Conservation (phyloP, 1,140 invertebrate genomes). For the Calycopis cecrops region DNA sequence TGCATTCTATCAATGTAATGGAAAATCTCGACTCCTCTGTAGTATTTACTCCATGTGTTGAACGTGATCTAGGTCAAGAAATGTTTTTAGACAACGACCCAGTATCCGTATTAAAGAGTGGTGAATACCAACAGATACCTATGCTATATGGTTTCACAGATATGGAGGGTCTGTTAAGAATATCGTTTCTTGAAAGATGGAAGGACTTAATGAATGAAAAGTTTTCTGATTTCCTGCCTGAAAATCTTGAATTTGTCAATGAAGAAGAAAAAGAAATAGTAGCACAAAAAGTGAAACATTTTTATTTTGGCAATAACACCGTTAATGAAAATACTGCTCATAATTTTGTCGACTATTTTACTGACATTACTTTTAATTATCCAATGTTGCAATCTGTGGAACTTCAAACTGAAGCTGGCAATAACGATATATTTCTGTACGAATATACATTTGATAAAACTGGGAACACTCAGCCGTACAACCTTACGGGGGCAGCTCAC, state of each 20-base stretch:
- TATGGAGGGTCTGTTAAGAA: slow-evolving; percentile 35
- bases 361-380: slow-evolving; percentile 27
- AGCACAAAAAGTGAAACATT: slow-evolving; percentile 25
- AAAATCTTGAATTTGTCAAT: slow-evolving; percentile 26
- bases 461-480: slow-evolving; percentile 10
- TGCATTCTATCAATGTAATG: slow-evolving; percentile 15
- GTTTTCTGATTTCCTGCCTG: slow-evolving; percentile 30
- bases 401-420: slow-evolving; percentile 25
- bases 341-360: slow-evolving; percentile 23
- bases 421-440: slow-evolving; percentile 30
- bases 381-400: slow-evolving; percentile 17
- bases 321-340: slow-evolving; percentile 21
- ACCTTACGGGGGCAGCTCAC: slow-evolving; percentile 21
- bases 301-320: slow-evolving; percentile 29
- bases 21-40: slow-evolving; percentile 19
- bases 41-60: slow-evolving; percentile 38
- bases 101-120: slow-evolving; percentile 31
- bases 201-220: slow-evolving; percentile 34
- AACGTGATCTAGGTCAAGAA: slow-evolving; percentile 27
- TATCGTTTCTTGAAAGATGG: slow-evolving; percentile 24
- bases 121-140: slow-evolving; percentile 32
- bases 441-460: slow-evolving; percentile 19
- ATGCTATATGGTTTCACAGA: slow-evolving; percentile 34
- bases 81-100: slow-evolving; percentile 31
- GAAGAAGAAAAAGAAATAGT: slow-evolving; percentile 22